Evolutionary conservation across 2,888 invertebrate genomes (phyloP).

Genomic region (Capitulum mitella): DNA sequence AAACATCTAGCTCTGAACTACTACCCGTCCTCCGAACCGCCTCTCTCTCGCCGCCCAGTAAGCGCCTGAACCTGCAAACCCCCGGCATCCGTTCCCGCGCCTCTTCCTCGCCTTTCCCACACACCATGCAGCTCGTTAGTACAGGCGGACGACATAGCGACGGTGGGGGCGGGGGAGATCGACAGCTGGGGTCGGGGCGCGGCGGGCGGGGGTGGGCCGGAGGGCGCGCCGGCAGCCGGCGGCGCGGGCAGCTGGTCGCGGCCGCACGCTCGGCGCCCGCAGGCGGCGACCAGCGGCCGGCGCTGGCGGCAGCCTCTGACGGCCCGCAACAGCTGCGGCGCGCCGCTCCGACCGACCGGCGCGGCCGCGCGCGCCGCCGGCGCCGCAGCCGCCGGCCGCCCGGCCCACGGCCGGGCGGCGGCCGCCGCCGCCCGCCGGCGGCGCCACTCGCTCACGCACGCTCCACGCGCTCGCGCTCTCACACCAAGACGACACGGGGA

Average conservation of each 20-base stretch:
- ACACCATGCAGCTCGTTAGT: too few species aligned
- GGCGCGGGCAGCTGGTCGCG: neutral
- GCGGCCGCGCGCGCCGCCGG: neutral
- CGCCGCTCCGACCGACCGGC: neutral
- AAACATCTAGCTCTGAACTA: too few species aligned
- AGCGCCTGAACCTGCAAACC: too few species aligned
- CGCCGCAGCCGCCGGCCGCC: neutral
- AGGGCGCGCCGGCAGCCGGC: neutral
- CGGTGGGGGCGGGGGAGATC: neutral
- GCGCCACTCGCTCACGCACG: neutral
- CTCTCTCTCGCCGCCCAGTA: too few species aligned
- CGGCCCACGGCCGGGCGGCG: neutral
- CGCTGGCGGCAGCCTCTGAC: neutral
- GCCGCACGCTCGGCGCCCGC: too few species aligned
- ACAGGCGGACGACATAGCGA: neutral
- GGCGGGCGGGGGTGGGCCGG: neutral
- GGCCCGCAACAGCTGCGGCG: too few species aligned
- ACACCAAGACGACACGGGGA: neutral
- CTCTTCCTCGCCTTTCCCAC: neutral
- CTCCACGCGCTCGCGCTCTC: neutral
- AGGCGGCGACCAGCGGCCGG: neutral
- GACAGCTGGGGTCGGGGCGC: neutral
- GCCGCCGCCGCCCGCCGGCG: neutral
- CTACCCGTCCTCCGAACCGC: too few species aligned
- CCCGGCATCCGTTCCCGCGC: too few species aligned